Evolutionary conservation across 37 sponge, comb jelly and placozoan species (phyloP).

Genomic region (Ephydatia muelleri): DNA sequence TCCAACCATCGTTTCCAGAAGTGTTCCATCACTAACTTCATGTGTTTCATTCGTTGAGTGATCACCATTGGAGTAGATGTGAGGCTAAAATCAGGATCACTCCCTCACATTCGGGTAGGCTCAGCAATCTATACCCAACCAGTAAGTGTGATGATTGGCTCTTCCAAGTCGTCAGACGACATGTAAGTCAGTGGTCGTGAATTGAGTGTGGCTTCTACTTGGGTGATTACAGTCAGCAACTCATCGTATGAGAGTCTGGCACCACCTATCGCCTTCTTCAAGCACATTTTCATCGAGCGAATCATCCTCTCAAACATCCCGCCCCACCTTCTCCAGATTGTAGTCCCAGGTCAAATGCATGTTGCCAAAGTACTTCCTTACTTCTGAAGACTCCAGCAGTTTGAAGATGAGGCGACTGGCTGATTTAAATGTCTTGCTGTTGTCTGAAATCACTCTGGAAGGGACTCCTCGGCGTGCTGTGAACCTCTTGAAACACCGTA

Average conservation of each 20-base stretch:
- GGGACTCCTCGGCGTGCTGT: conserved; percentile 20
- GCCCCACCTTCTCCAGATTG: conserved; percentile 48
- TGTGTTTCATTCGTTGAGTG: conserved; percentile 17
- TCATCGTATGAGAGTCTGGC: conserved; percentile 44
- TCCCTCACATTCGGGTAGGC: conserved; percentile 16
- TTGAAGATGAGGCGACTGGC: conserved; percentile 22
- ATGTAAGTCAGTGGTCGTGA: conserved; percentile 51
- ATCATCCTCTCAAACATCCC: conserved; percentile 52
- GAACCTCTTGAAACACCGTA: conserved; percentile 36
- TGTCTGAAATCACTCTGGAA: conserved; percentile 18
- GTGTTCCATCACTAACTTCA: conserved; percentile 1
- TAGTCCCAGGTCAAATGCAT: conserved; percentile 24
- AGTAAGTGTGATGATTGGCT: conserved; percentile 42
- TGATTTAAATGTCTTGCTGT: conserved; percentile 26
- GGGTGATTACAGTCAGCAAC: conserved; percentile 17
- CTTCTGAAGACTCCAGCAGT: conserved; percentile 2
- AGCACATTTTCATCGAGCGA: conserved; percentile 24
- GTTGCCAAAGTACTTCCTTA: conserved; percentile 2
- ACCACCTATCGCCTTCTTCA: conserved; percentile 39
- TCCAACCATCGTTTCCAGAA: conserved; percentile 31
- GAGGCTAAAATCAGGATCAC: conserved; percentile 6
- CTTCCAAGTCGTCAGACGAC: conserved; percentile 37
- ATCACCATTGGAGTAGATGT: neutral
- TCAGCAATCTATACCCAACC: conserved; percentile 20
- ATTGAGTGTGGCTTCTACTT: conserved; percentile 35